These are phyloP conservation scores for Anser brachyrhynchus DNA, from an alignment of 2,113 vertebrate species.

Conservation along the genomic window DNA sequence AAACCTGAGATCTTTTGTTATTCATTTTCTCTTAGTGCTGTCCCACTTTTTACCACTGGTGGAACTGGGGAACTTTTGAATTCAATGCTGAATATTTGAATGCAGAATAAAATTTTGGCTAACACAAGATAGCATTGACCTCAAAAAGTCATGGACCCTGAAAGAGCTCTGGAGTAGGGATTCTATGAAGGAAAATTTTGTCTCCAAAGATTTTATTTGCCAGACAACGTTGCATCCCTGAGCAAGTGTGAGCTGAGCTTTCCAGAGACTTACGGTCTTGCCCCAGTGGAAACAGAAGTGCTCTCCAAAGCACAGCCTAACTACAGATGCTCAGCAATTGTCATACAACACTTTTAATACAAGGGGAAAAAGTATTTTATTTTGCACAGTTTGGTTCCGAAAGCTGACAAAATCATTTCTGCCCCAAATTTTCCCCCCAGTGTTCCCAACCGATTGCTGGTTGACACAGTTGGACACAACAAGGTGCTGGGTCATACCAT, in stretches of 20 bases:
- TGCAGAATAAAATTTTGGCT: not conserved
- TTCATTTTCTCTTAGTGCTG: not conserved
- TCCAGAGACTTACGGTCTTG: not conserved
- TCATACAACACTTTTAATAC: not conserved
- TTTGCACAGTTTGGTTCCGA: not conserved
- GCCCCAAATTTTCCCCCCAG: not conserved
- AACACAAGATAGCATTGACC: not conserved
- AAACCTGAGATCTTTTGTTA: not conserved
- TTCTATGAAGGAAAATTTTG: constrained; percentile 10
- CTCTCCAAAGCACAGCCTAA: not conserved
- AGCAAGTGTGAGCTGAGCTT: not conserved
- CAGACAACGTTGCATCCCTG: not conserved
- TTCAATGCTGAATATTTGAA: not conserved
- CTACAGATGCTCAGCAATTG: not conserved
- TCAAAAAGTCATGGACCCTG: not conserved
- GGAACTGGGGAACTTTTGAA: not conserved
- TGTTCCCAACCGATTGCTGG: not conserved
- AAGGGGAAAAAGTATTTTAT: not conserved
- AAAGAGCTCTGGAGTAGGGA: not conserved
- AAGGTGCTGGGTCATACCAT: not conserved
- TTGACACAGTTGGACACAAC: not conserved
- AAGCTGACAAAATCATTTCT: not conserved
- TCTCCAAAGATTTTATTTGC: constrained; percentile 11
- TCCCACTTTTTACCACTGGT: not conserved
- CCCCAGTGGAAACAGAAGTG: not conserved